Conservation (phyloP, 2,113 vertebrate genomes). For the Thinocorus orbignyianus region DNA sequence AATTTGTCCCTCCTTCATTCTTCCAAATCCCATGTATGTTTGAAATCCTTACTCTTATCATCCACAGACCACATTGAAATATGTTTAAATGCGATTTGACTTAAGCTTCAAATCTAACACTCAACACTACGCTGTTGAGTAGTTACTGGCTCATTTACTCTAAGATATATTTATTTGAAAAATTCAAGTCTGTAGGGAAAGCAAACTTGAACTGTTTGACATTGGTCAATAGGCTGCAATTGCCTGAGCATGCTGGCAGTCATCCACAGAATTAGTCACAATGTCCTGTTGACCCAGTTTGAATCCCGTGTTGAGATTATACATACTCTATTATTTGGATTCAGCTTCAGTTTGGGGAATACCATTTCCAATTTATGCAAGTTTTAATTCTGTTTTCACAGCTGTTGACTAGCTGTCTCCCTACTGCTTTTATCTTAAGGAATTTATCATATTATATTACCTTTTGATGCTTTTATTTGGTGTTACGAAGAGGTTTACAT, state of each 20-base stretch:
- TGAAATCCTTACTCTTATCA: slow-evolving; percentile 28
- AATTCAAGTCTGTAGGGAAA: slow-evolving; percentile 7
- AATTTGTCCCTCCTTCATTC: not conserved
- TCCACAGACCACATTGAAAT: not conserved
- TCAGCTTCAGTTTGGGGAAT: slow-evolving; percentile 24
- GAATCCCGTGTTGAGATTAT: slow-evolving; percentile 38
- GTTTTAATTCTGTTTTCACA: slow-evolving; percentile 53
- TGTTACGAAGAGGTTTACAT: not conserved
- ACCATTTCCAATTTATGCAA: slow-evolving; percentile 33
- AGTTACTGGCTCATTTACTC: slow-evolving; percentile 33
- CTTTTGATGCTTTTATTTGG: slow-evolving; percentile 15
- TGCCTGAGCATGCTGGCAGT: slow-evolving; percentile 10
- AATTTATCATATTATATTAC: slow-evolving; percentile 6
- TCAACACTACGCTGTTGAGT: slow-evolving; percentile 18
- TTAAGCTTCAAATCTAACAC: slow-evolving; percentile 24
- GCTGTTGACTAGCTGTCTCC: slow-evolving; percentile 26
- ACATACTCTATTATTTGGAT: not conserved
- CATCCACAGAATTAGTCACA: slow-evolving; percentile 6
- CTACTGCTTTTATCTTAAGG: slow-evolving; percentile 15
- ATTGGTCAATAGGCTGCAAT: slow-evolving; percentile 48
- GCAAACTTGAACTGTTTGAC: slow-evolving; percentile 61
- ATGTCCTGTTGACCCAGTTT: slow-evolving; percentile 32
- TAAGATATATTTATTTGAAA: slow-evolving; percentile 57
- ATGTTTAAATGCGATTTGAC: slow-evolving; percentile 1
- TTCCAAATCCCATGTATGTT: not conserved